These are phyloP conservation scores for Phyllotreta striolata DNA, from an alignment of 2,888 invertebrate genomes.

Conservation along the genomic window DNA sequence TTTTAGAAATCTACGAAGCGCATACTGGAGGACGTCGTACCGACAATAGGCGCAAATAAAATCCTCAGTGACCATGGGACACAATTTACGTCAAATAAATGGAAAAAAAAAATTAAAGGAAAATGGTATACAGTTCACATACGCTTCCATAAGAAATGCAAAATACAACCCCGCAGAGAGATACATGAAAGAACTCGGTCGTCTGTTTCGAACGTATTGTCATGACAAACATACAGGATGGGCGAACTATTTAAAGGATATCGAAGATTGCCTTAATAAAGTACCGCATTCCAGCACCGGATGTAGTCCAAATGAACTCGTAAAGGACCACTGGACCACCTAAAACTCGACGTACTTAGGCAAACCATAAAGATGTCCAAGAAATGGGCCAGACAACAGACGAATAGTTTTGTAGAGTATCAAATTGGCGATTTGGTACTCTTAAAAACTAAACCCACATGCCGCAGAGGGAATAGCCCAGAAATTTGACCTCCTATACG, in stretches of 20 bases:
- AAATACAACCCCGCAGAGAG: not conserved
- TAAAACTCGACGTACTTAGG: not conserved
- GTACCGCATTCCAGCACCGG: not conserved
- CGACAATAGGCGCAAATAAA: not conserved
- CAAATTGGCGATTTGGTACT: no score
- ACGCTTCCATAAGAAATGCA: not conserved
- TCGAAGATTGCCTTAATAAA: not conserved
- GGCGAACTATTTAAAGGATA: not conserved
- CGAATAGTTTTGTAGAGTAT: no score
- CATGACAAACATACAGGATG: not conserved
- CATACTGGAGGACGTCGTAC: not conserved
- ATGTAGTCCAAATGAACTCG: not conserved
- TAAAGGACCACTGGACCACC: not conserved
- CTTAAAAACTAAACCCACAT: no score
- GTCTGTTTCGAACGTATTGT: no score
- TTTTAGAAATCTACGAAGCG: not conserved
- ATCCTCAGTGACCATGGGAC: not conserved
- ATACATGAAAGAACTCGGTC: not conserved
- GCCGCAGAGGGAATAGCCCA: not conserved
- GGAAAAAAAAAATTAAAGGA: conserved; percentile 1
- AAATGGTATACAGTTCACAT: conserved; percentile 1
- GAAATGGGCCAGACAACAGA: no score
- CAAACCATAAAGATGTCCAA: no score
- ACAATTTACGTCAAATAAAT: conserved; percentile 1
- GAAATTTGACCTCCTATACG: not conserved